A percentile compares a stretch with the other conserved stretches of the same genome.
phyloP scores from a whole-genome alignment of 1,140 invertebrate genomes.

The Caenorhabditis inopinata region DNA sequence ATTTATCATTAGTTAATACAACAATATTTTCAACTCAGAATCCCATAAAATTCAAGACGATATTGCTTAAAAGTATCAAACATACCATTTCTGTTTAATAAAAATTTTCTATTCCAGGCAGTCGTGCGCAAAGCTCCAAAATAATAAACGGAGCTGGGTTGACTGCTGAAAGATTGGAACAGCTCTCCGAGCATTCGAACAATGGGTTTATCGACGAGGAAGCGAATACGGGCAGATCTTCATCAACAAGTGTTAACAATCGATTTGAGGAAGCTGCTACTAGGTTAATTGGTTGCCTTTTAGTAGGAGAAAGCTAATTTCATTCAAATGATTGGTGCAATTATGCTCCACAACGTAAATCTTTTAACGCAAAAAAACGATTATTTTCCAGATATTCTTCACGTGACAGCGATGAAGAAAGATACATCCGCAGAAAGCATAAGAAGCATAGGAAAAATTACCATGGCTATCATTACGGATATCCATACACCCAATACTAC shows the following conservation, averaged over 20 bases:
- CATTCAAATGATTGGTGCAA: too few relatives aligned
- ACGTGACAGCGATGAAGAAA: neutral
- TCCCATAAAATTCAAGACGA: too few relatives aligned
- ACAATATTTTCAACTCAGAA: too few relatives aligned
- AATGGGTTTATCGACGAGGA: slow-evolving; percentile 1
- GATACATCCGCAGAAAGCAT: neutral
- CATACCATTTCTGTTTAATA: too few relatives aligned
- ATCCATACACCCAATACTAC: slow-evolving; percentile 11
- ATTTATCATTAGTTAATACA: too few relatives aligned
- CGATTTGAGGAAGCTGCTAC: neutral
- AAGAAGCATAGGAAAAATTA: neutral
- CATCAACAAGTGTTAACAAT: neutral
- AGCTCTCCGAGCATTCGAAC: neutral
- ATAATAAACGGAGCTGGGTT: neutral
- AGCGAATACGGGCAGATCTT: neutral
- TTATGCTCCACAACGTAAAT: too few relatives aligned
- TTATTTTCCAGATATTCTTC: neutral
- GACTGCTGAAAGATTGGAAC: slow-evolving; percentile 8
- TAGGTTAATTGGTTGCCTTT: neutral
- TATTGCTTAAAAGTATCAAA: too few relatives aligned
- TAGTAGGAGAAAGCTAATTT: too few relatives aligned
- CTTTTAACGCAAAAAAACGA: too few relatives aligned
- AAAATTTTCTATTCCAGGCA: neutral
- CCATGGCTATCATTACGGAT: slow-evolving; percentile 28
- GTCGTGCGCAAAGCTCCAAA: neutral